Conservation (phyloP, 30 jellyfish, hydroid and myxozoan species). For the Morbakka virulenta region DNA sequence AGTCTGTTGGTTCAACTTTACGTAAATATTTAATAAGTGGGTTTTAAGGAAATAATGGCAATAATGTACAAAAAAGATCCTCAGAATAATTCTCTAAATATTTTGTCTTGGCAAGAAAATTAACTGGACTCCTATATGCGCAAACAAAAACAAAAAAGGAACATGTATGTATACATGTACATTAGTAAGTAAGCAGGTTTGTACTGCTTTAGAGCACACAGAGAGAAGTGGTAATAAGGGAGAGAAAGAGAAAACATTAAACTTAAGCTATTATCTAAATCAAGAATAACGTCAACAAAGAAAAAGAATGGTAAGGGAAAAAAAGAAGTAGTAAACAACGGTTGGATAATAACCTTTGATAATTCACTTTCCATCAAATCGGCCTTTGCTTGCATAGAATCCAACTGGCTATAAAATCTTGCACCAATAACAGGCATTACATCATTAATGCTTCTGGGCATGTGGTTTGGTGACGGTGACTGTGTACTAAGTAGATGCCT, state of each 20-base stretch:
- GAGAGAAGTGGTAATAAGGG: not conserved
- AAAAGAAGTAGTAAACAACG: not conserved
- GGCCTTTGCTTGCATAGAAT: slow-evolving; percentile 73
- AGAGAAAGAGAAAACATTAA: too few species aligned
- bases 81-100: too few species aligned
- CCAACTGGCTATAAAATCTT: slow-evolving; percentile 86
- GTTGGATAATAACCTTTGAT: slow-evolving; percentile 47
- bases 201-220: not conserved
- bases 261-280: too few species aligned
- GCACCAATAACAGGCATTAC: slow-evolving; percentile 97
- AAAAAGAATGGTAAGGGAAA: not conserved
- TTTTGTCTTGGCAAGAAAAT: too few species aligned
- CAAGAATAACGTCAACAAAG: not conserved
- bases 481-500: slow-evolving; percentile 86
- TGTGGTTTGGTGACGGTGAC: slow-evolving; percentile 44
- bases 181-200: too few species aligned
- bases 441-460: slow-evolving; percentile 79
- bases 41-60: too few species aligned
- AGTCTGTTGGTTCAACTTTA: too few species aligned
- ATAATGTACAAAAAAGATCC: too few species aligned
- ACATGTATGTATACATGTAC: too few species aligned
- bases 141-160: too few species aligned
- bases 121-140: too few species aligned
- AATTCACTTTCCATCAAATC: slow-evolving; percentile 82
- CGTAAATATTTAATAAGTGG: too few species aligned